A percentile compares a stretch with the other conserved stretches of the same genome.
Conservation (phyloP, 2,888 invertebrate genomes). For the Hymenopus coronatus region DNA sequence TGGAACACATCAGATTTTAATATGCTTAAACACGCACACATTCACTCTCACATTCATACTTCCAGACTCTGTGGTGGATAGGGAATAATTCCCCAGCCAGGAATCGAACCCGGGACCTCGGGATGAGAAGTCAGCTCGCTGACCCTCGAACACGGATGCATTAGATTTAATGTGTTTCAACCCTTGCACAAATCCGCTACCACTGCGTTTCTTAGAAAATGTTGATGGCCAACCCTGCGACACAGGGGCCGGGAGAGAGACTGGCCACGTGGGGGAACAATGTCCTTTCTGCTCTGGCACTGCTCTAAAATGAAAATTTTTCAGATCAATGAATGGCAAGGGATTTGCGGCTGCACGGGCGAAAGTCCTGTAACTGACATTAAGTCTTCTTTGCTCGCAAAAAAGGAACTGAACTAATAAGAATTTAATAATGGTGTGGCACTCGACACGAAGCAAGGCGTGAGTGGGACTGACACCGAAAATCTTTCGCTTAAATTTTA, state of each 20-base stretch:
- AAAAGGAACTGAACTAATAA: slow-evolving; percentile 12
- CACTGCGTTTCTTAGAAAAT: not conserved
- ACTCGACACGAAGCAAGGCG: not conserved
- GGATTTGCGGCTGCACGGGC: not conserved
- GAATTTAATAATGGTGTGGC: slow-evolving; percentile 10
- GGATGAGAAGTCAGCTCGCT: no score
- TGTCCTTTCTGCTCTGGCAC: not conserved
- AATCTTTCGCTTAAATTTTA: not conserved
- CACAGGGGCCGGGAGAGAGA: not conserved
- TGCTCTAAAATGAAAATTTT: not conserved
- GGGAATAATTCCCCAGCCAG: no score
- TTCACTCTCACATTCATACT: no score
- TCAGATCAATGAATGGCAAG: not conserved
- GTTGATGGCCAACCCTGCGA: not conserved
- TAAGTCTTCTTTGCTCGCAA: not conserved
- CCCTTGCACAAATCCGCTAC: not conserved
- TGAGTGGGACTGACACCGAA: not conserved
- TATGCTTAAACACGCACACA: no score
- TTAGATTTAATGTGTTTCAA: no score
- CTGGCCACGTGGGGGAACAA: not conserved
- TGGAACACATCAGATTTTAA: no score
- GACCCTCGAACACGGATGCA: no score
- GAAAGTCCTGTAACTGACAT: slow-evolving; percentile 6
- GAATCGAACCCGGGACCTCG: no score
- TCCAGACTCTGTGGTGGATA: no score